phyloP scores from a whole-genome alignment of 23 tunicate species.

The Ciona savignyi region DNA sequence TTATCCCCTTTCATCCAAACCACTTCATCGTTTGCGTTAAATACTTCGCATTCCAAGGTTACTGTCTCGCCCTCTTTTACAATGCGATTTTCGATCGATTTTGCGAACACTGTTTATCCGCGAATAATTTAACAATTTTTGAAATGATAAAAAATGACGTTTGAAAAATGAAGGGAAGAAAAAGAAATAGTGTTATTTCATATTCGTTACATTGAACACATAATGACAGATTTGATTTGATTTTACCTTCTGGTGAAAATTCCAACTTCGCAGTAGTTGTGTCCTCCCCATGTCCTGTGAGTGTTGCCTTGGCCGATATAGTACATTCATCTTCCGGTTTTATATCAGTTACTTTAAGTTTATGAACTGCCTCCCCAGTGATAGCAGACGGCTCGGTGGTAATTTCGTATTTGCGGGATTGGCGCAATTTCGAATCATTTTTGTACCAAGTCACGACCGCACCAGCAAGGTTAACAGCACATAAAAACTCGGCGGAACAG shows the following conservation, averaged over 20 bases:
- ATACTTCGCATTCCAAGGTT: constrained; percentile 52
- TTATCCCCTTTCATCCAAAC: constrained; percentile 70
- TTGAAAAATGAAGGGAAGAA: neutral
- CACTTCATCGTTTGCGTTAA: constrained; percentile 45
- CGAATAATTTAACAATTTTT: neutral
- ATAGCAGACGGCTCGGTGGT: constrained; percentile 14
- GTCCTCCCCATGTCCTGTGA: constrained; percentile 21
- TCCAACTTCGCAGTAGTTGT: constrained; percentile 52
- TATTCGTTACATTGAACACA: too few relatives aligned
- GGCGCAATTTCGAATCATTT: constrained; percentile 57
- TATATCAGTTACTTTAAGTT: constrained; percentile 37
- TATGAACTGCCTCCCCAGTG: constrained; percentile 20
- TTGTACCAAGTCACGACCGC: constrained; percentile 76
- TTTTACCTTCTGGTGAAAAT: constrained; percentile 61
- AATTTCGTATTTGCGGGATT: constrained; percentile 56
- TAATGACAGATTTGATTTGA: constrained; percentile 19
- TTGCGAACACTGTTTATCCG: constrained; percentile 39
- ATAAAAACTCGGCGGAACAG: constrained; percentile 32
- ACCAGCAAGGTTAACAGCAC: constrained; percentile 36
- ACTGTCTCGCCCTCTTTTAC: constrained; percentile 53
- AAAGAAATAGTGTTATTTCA: too few relatives aligned
- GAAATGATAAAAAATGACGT: neutral
- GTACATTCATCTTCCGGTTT: constrained; percentile 56
- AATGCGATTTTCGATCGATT: constrained; percentile 20
- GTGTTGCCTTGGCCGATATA: constrained; percentile 57